Conservation (phyloP, 2,888 invertebrate genomes). For the Pardosa pseudoannulata region DNA sequence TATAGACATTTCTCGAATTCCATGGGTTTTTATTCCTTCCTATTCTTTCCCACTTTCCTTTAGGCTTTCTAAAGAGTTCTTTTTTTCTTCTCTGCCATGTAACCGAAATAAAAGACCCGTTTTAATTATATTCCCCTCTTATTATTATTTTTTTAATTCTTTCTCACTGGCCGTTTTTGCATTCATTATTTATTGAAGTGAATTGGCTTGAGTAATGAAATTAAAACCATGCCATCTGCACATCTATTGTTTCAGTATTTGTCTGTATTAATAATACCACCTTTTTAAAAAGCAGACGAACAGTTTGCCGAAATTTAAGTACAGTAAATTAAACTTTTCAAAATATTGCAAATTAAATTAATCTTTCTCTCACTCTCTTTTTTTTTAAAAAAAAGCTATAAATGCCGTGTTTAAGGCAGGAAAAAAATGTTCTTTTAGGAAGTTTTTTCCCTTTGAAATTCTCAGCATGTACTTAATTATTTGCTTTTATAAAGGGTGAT, state of each 20-base stretch:
- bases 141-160: not conserved
- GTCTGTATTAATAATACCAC: not conserved
- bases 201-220: constrained; percentile 2
- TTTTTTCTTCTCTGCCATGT: not conserved
- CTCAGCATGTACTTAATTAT: too few relatives aligned
- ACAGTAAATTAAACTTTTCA: too few relatives aligned
- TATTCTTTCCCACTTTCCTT: not conserved
- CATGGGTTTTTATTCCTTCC: not conserved
- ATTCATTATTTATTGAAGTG: constrained; percentile 9
- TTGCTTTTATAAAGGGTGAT: too few relatives aligned
- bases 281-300: too few relatives aligned
- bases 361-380: too few relatives aligned
- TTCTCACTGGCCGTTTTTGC: not conserved
- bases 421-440: too few relatives aligned
- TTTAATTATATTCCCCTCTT: not conserved
- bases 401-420: too few relatives aligned
- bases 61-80: not conserved
- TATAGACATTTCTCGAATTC: not conserved
- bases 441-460: too few relatives aligned
- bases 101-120: not conserved
- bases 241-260: not conserved
- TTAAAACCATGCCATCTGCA: not conserved
- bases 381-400: too few relatives aligned
- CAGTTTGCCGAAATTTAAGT: too few relatives aligned
- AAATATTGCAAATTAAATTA: too few relatives aligned